Evolutionary conservation across 2,888 invertebrate species (phyloP).

Genomic region (Eremobia ochroleuca): DNA sequence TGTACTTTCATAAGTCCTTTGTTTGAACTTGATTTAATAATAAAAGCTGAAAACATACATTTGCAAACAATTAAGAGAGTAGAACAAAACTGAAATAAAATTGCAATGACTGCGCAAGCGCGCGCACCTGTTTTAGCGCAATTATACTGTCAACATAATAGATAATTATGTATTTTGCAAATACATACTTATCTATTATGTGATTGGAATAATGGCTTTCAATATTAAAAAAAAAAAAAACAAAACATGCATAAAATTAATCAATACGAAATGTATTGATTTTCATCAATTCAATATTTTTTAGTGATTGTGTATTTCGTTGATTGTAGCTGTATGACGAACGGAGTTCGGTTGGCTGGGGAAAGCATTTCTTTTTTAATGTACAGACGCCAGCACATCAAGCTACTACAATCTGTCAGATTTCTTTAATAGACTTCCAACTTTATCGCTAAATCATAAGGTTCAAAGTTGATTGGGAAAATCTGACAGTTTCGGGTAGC

Average conservation of each 20-base stretch:
- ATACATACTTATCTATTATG: neutral
- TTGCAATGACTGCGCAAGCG: neutral
- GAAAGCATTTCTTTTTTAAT: neutral
- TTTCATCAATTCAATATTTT: neutral
- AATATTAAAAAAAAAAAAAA: too few species aligned
- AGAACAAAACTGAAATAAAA: slow-evolving; percentile 8
- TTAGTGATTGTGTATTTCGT: neutral
- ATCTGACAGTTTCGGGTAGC: too few species aligned
- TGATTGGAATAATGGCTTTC: slow-evolving; percentile 1
- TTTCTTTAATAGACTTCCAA: too few species aligned
- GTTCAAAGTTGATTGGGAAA: too few species aligned
- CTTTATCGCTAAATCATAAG: too few species aligned
- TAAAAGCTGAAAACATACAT: slow-evolving; percentile 9
- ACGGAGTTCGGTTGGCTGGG: too few species aligned
- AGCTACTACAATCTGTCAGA: too few species aligned
- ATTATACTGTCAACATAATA: neutral
- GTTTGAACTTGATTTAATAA: neutral
- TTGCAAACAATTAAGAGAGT: neutral
- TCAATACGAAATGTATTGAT: neutral
- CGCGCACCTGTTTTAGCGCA: neutral
- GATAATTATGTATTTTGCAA: neutral
- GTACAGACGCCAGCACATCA: too few species aligned
- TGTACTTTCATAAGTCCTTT: neutral
- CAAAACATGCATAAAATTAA: too few species aligned
- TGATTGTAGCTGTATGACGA: neutral